A percentile compares a stretch with the other conserved stretches of the same genome.
phyloP scores from a whole-genome alignment of 2,888 invertebrate genomes.

The Aspidiotus rigidus region DNA sequence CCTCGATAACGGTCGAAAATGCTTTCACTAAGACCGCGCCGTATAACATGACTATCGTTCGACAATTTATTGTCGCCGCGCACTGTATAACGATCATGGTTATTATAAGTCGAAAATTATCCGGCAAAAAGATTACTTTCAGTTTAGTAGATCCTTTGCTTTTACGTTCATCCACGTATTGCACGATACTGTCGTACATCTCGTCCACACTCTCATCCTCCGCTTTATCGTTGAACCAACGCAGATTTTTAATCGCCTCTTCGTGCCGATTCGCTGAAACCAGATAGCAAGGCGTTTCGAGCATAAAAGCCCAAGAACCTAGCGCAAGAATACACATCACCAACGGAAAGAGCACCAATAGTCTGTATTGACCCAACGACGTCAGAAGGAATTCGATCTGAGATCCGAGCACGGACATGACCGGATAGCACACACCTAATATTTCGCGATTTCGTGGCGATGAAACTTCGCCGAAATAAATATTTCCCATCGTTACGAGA shows the following conservation, averaged over 20 bases:
- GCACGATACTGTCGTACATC: neutral
- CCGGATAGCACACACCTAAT: neutral
- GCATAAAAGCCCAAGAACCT: neutral
- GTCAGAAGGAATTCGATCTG: neutral
- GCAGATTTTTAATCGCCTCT: neutral
- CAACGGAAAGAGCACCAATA: neutral
- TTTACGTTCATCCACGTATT: neutral
- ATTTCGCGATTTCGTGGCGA: neutral
- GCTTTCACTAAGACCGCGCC: neutral
- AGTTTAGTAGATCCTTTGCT: neutral
- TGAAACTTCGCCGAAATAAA: neutral
- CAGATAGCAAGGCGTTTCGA: constrained; percentile 1
- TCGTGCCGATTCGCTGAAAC: neutral
- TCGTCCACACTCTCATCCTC: neutral
- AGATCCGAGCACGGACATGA: neutral
- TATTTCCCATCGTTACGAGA: neutral
- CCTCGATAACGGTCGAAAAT: neutral
- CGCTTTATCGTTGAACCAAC: neutral
- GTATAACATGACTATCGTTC: neutral
- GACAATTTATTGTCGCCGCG: neutral
- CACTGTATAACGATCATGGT: neutral
- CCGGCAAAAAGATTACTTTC: neutral
- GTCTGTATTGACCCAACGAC: neutral
- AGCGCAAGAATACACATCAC: neutral
- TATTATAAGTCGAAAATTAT: neutral